Evolutionary conservation across 1,140 invertebrate genomes (phyloP).

Genomic region (Zaprionus camerounensis): DNA sequence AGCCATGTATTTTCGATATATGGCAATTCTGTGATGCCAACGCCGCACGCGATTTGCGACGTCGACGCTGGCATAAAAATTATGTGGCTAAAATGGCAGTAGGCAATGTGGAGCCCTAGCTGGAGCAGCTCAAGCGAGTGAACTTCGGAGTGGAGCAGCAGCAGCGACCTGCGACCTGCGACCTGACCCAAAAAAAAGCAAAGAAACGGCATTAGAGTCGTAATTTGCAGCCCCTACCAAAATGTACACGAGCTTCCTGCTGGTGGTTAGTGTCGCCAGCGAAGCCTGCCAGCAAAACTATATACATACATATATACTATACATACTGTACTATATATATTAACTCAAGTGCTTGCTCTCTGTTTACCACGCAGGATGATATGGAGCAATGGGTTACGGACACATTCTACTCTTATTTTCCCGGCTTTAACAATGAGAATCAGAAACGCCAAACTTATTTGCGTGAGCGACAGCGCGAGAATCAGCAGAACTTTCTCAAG

Average conservation of each 20-base stretch:
- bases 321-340: constrained; percentile 16
- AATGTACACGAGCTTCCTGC: constrained; percentile 80
- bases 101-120: constrained; percentile 69
- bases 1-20: constrained; percentile 53
- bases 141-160: background rate
- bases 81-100: constrained; percentile 77
- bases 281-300: constrained; percentile 15
- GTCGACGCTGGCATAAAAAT: constrained; percentile 70
- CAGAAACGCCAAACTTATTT: constrained; percentile 81
- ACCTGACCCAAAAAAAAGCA: constrained; percentile 68
- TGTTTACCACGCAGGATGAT: constrained; percentile 67
- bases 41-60: constrained; percentile 72
- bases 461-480: constrained; percentile 81
- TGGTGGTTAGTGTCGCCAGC: constrained; percentile 79
- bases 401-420: constrained; percentile 84
- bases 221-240: constrained; percentile 59
- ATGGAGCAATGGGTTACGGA: constrained; percentile 84
- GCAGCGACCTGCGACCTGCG: constrained; percentile 29
- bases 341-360: constrained; percentile 16
- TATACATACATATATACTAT: background rate
- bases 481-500: constrained; percentile 83
- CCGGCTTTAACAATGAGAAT: constrained; percentile 82
- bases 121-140: constrained; percentile 48
- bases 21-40: constrained; percentile 71
- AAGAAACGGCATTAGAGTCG: constrained; percentile 34